Evolutionary conservation across 2,888 invertebrate genomes (phyloP), one percentile per base, ranked within the genome.

Genomic region (Eristalis pertinax): DNA sequence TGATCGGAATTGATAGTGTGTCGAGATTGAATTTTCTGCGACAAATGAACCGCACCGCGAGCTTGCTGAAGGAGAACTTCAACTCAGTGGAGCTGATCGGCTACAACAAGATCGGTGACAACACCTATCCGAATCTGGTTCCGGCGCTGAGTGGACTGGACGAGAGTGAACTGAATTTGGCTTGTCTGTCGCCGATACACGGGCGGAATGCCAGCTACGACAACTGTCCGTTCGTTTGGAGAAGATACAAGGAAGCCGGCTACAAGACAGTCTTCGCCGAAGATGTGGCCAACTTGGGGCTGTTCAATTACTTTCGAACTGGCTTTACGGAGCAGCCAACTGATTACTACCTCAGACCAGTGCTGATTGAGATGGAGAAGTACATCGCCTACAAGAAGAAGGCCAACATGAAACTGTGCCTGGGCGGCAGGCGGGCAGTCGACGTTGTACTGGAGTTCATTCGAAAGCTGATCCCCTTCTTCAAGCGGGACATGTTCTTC

Each of bases 61-160:
- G 93, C 1, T 95, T 94, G 88, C 92, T 97, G 35, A 93, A 94
- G 80, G 92, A 95, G 19, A 89, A 91, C 15, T 84, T 91, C 0
- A 88, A 90, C 5, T 96, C 96, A 56, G 94, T 97, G 70, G 97
- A 97, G 91, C 94, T 99, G 91, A 92, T 96, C 89, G 99, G 98
- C 5, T 98, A 97, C 92, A 98, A 97, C 91, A 99, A 98, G 94
- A 96, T 99, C 10, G 99, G 96, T 3, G 98, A 98, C 92, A 99
- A 98, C 92, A 98, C 98, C 0, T 98, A 97, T 91, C 98, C 98
- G 0, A 99, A 99, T 92, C 92, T 99, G 81, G 95, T 97, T 8
- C 97, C 98, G 0, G 94, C 97, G 86, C 93, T 98, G 13, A 95
- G 96, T 2, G 98, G 98, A 0, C 91, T 96, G 62, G 95, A 94